phyloP scores from a whole-genome alignment of 2,888 invertebrate species.

The Dromius quadrimaculatus region DNA sequence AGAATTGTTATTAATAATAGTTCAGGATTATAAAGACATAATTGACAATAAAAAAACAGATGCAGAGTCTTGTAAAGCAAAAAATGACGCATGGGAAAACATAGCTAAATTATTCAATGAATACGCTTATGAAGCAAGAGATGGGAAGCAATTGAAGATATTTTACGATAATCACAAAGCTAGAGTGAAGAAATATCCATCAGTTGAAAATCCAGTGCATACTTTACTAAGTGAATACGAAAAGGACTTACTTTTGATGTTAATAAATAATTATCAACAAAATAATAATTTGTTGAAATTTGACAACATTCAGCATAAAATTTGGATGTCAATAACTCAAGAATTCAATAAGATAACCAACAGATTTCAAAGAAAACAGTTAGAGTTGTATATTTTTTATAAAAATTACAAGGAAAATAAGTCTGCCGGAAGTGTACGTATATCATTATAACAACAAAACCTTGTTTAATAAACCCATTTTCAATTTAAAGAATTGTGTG shows the following conservation, averaged over 20 bases:
- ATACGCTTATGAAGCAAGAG: slow-evolving; percentile 26
- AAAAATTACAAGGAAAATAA: slow-evolving; percentile 26
- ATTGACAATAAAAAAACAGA: slow-evolving; percentile 67
- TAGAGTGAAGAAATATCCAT: slow-evolving; percentile 33
- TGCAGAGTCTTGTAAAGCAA: slow-evolving; percentile 66
- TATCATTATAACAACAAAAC: too few species aligned
- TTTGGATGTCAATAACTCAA: slow-evolving; percentile 23
- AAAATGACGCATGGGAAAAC: slow-evolving; percentile 60
- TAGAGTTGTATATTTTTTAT: slow-evolving; percentile 27
- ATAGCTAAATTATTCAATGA: slow-evolving; percentile 39
- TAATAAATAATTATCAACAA: slow-evolving; percentile 13
- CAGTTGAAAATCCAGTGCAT: slow-evolving; percentile 25
- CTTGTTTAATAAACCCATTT: too few species aligned
- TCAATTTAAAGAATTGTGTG: slow-evolving; percentile 10
- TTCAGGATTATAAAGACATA: slow-evolving; percentile 66
- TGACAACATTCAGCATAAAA: slow-evolving; percentile 25
- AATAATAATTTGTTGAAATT: slow-evolving; percentile 24
- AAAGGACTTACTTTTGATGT: slow-evolving; percentile 14
- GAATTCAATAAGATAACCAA: slow-evolving; percentile 24
- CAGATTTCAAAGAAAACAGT: slow-evolving; percentile 21
- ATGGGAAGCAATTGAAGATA: slow-evolving; percentile 43
- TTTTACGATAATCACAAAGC: slow-evolving; percentile 46
- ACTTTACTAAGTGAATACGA: slow-evolving; percentile 18
- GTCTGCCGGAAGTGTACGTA: too few species aligned
- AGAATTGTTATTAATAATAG: slow-evolving; percentile 65